phyloP scores from a whole-genome alignment of 2,797 vertebrate species.

The Anas acuta region DNA sequence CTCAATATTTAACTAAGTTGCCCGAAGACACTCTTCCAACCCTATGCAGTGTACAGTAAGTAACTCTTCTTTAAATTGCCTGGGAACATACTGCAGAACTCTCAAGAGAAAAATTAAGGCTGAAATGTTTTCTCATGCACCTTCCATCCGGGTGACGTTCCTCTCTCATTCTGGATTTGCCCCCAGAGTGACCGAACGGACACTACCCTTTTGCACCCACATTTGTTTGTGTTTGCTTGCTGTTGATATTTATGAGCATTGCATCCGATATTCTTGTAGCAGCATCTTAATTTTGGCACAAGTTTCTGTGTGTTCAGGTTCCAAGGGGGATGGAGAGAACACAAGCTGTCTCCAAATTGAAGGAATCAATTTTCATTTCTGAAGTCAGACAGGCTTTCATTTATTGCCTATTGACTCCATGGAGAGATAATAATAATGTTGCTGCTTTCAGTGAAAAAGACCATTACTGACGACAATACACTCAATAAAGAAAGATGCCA shows the following conservation, averaged over 20 bases:
- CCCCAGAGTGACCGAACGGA: neutral
- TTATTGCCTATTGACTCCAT: constrained; percentile 32
- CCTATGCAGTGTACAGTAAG: neutral
- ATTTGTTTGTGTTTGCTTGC: constrained; percentile 57
- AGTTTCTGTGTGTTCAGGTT: neutral
- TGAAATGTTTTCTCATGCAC: constrained; percentile 67
- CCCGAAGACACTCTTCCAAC: constrained; percentile 5
- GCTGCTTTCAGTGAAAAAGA: constrained; percentile 23
- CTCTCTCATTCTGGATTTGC: constrained; percentile 20
- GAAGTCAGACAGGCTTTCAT: constrained; percentile 31
- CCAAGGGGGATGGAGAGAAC: constrained; percentile 19
- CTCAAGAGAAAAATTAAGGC: constrained; percentile 15
- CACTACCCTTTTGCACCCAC: neutral
- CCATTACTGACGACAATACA: neutral
- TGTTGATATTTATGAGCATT: constrained; percentile 35
- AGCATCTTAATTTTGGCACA: constrained; percentile 37
- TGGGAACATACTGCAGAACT: constrained; percentile 7
- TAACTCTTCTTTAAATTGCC: neutral
- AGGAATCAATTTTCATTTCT: constrained; percentile 56
- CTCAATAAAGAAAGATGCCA: neutral
- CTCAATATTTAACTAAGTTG: neutral
- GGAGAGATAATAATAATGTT: constrained; percentile 27
- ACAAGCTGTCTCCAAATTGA: constrained; percentile 34
- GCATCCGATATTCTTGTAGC: neutral
- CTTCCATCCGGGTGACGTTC: constrained; percentile 39